These are phyloP conservation scores for Timandra comae DNA, from an alignment of 2,888 invertebrate genomes.

Conservation along the genomic window DNA sequence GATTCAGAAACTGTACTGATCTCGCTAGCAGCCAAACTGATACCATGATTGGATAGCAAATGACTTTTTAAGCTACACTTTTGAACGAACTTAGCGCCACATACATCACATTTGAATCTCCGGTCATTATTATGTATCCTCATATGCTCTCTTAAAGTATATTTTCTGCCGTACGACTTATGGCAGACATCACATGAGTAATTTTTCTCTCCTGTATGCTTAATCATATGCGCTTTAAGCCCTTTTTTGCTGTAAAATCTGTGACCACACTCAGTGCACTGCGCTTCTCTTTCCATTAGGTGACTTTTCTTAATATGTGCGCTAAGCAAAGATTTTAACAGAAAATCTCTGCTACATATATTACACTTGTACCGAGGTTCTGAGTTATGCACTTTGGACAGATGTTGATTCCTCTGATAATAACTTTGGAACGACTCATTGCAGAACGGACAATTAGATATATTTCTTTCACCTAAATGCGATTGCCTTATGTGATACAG, in stretches of 20 bases:
- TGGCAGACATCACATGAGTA: constrained; percentile 51
- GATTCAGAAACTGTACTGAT: neutral
- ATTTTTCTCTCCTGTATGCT: constrained; percentile 59
- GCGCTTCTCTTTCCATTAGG: constrained; percentile 64
- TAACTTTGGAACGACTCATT: constrained; percentile 55
- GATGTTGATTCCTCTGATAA: constrained; percentile 59
- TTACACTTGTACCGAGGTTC: constrained; percentile 64
- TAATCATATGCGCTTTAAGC: constrained; percentile 68
- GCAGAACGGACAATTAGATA: constrained; percentile 59
- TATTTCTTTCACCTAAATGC: constrained; percentile 53
- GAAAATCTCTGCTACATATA: constrained; percentile 48
- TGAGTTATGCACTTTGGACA: constrained; percentile 58
- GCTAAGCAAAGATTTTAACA: constrained; percentile 56
- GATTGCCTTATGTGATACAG: constrained; percentile 60
- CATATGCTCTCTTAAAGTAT: constrained; percentile 58
- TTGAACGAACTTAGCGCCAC: constrained; percentile 51
- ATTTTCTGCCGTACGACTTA: constrained; percentile 59
- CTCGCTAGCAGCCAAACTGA: constrained; percentile 7
- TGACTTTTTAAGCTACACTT: constrained; percentile 48
- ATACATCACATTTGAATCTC: constrained; percentile 52
- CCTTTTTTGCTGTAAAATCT: constrained; percentile 73
- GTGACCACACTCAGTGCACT: constrained; percentile 68
- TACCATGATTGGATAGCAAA: constrained; percentile 14
- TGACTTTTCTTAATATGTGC: constrained; percentile 63
- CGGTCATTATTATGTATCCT: constrained; percentile 62